phyloP scores from a whole-genome alignment of 2,888 invertebrate species.

The Rapana venosa region DNA sequence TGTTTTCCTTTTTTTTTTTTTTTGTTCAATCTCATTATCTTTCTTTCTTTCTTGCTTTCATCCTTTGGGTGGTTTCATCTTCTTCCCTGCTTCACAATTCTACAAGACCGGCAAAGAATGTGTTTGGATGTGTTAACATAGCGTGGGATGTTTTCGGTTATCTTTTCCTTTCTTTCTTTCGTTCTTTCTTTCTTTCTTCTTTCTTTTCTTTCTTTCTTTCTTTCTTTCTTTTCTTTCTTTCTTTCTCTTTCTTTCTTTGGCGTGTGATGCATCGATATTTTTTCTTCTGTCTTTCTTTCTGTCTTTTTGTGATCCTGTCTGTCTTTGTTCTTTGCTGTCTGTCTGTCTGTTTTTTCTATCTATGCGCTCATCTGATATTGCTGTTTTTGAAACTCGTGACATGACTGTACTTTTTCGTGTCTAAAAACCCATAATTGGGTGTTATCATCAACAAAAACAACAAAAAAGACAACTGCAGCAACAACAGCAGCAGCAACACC shows the following conservation, averaged over 20 bases:
- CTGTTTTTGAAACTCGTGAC: too few relatives aligned
- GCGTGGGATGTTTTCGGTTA: too few relatives aligned
- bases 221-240: background rate
- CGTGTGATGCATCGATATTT: background rate
- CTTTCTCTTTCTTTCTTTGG: background rate
- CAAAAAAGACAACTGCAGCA: too few relatives aligned
- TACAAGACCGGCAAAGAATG: too few relatives aligned
- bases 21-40: background rate
- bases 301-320: background rate
- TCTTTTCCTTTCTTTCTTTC: background rate
- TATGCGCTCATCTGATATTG: too few relatives aligned
- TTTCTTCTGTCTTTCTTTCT: background rate
- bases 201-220: background rate
- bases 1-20: background rate
- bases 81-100: background rate
- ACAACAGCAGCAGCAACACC: too few relatives aligned
- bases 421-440: too few relatives aligned
- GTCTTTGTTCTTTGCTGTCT: background rate
- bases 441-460: too few relatives aligned
- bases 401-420: too few relatives aligned
- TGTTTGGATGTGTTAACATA: too few relatives aligned
- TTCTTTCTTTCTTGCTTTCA: background rate
- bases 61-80: background rate
- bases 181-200: background rate
- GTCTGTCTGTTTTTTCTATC: background rate